Conservation (phyloP, 2,888 invertebrate genomes). For the Tanytarsus gracilentus region DNA sequence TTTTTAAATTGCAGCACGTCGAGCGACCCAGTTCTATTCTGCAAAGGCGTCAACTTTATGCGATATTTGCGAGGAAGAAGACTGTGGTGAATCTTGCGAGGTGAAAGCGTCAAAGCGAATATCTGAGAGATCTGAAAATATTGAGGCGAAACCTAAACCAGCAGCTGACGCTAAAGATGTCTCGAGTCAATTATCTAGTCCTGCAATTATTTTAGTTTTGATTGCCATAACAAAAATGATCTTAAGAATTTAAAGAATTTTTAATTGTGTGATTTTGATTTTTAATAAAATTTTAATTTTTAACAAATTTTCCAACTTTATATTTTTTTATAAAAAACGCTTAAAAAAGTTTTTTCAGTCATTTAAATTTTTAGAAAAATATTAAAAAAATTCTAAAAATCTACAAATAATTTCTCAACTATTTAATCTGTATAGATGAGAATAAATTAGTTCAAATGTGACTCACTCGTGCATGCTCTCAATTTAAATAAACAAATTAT, state of each 20-base stretch:
- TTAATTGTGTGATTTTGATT: too few relatives aligned
- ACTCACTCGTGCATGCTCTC: too few relatives aligned
- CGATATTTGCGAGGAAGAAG: constrained; percentile 70
- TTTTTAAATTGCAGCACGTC: constrained; percentile 51
- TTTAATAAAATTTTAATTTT: too few relatives aligned
- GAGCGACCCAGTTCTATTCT: constrained; percentile 74
- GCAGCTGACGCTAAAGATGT: background rate
- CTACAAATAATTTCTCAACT: too few relatives aligned
- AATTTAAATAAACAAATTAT: too few relatives aligned
- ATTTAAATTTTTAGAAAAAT: too few relatives aligned
- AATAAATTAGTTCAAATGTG: too few relatives aligned
- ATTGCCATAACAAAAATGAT: constrained; percentile 20
- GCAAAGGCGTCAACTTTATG: constrained; percentile 61
- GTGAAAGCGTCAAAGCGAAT: constrained; percentile 22
- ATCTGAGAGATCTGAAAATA: constrained; percentile 12
- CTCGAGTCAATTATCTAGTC: constrained; percentile 16
- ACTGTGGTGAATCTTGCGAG: constrained; percentile 40
- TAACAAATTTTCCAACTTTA: too few relatives aligned
- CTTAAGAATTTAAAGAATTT: background rate
- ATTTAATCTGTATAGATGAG: too few relatives aligned
- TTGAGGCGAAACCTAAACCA: background rate
- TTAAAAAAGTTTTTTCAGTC: too few relatives aligned
- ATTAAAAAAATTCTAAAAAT: too few relatives aligned
- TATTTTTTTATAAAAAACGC: too few relatives aligned
- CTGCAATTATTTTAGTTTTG: constrained; percentile 12